phyloP scores from a whole-genome alignment of 2,797 vertebrate genomes.

The Sebastes umbrosus region DNA sequence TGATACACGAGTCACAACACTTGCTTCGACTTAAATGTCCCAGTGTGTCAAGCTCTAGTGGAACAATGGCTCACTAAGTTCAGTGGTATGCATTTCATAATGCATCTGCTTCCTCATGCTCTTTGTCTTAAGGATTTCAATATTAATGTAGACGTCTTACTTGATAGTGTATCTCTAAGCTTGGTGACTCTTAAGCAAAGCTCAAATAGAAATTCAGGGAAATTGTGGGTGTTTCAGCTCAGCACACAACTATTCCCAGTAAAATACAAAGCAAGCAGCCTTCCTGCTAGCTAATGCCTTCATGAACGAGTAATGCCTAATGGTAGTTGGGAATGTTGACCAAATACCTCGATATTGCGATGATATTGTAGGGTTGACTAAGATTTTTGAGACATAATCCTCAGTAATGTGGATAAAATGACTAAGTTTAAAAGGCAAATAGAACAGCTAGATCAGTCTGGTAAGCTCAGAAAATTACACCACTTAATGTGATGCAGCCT shows the following conservation, averaged over 20 bases:
- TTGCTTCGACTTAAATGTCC: constrained; percentile 7
- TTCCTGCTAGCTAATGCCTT: neutral
- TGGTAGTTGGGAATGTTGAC: neutral
- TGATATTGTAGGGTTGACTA: no score
- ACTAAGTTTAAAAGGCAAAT: no score
- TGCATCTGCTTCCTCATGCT: neutral
- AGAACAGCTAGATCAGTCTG: no score
- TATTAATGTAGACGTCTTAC: neutral
- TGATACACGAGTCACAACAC: neutral
- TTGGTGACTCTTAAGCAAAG: neutral
- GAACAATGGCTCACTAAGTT: neutral
- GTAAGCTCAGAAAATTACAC: neutral
- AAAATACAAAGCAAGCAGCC: constrained; percentile 6
- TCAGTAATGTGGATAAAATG: no score
- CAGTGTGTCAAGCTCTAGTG: neutral
- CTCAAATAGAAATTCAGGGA: neutral
- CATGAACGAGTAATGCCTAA: neutral
- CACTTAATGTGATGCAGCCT: no score
- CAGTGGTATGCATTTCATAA: neutral
- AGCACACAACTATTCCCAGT: neutral
- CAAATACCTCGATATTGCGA: no score
- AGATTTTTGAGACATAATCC: no score
- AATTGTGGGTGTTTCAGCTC: neutral
- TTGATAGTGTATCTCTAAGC: neutral
- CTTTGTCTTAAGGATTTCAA: neutral